Evolutionary conservation across 2,888 invertebrate genomes (phyloP).

Genomic region (Mythimna lalbum): DNA sequence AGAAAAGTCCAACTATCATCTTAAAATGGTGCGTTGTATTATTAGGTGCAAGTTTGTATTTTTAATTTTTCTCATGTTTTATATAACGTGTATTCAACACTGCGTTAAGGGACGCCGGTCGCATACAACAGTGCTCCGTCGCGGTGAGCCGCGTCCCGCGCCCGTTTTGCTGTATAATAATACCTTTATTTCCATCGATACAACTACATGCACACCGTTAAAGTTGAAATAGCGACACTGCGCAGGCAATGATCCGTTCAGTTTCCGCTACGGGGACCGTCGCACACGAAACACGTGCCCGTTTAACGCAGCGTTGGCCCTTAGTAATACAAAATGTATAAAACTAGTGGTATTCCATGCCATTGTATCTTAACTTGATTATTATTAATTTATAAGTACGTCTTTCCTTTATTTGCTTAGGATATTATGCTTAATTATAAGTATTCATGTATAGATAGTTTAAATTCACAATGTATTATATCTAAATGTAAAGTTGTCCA

Average conservation of each 20-base stretch:
- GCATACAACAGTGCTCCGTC: too few relatives aligned
- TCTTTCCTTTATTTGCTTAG: slow-evolving; percentile 47
- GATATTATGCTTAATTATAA: slow-evolving; percentile 45
- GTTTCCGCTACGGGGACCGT: too few relatives aligned
- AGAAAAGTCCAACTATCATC: background rate
- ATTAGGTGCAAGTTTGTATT: slow-evolving; percentile 2
- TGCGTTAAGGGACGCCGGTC: too few relatives aligned
- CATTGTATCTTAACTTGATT: slow-evolving; percentile 24
- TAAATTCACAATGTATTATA: slow-evolving; percentile 49
- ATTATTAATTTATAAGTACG: slow-evolving; percentile 24
- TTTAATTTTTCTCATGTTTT: background rate
- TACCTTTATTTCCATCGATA: too few relatives aligned
- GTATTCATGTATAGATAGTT: slow-evolving; percentile 54
- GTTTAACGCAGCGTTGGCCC: too few relatives aligned
- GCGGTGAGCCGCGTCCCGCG: too few relatives aligned
- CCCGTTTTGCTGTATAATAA: too few relatives aligned
- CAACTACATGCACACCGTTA: too few relatives aligned
- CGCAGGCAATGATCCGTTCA: too few relatives aligned
- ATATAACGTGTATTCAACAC: background rate
- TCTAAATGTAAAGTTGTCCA: slow-evolving; percentile 49
- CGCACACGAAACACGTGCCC: too few relatives aligned
- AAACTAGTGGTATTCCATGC: slow-evolving; percentile 24
- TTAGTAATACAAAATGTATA: slow-evolving; percentile 8
- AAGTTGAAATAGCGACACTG: too few relatives aligned
- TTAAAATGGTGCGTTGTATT: slow-evolving; percentile 17